phyloP scores from a whole-genome alignment of 2,888 invertebrate species.

The Xiphydria camelus region DNA sequence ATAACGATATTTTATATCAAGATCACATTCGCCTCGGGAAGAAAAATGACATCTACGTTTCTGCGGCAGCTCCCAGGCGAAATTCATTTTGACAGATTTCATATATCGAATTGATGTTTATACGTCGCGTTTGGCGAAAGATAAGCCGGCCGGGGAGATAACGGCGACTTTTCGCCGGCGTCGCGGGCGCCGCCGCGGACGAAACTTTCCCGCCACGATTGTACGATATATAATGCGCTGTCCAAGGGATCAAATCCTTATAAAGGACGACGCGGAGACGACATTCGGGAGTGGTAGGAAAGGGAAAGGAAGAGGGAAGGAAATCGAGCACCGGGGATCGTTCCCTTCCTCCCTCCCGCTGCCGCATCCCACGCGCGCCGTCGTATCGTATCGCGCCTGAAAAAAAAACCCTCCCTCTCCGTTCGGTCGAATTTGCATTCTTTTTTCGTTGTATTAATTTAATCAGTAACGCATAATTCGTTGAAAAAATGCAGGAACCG shows the following conservation, averaged over 20 bases:
- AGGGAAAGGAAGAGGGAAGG: not conserved
- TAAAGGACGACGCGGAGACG: constrained; percentile 16
- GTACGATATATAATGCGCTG: constrained; percentile 36
- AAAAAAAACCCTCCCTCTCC: no score
- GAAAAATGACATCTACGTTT: constrained; percentile 48
- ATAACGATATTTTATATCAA: constrained; percentile 56
- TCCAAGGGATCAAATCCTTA: constrained; percentile 46
- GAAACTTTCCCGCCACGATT: constrained; percentile 33
- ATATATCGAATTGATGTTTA: constrained; percentile 57
- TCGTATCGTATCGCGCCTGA: no score
- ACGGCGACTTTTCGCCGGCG: constrained; percentile 14
- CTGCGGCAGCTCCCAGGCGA: constrained; percentile 30
- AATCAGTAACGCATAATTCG: no score
- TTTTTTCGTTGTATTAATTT: no score
- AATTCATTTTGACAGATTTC: constrained; percentile 57
- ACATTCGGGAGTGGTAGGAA: constrained; percentile 5
- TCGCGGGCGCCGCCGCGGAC: constrained; percentile 19
- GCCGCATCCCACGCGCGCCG: no score
- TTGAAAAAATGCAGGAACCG: no score
- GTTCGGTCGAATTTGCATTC: no score
- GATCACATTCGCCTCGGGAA: constrained; percentile 49
- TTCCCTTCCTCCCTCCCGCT: no score
- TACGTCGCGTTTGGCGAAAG: constrained; percentile 48
- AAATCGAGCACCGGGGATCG: not conserved
- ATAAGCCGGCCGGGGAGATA: constrained; percentile 44